Conservation (phyloP, 2,797 vertebrate genomes). For the Galaxias olidus region DNA sequence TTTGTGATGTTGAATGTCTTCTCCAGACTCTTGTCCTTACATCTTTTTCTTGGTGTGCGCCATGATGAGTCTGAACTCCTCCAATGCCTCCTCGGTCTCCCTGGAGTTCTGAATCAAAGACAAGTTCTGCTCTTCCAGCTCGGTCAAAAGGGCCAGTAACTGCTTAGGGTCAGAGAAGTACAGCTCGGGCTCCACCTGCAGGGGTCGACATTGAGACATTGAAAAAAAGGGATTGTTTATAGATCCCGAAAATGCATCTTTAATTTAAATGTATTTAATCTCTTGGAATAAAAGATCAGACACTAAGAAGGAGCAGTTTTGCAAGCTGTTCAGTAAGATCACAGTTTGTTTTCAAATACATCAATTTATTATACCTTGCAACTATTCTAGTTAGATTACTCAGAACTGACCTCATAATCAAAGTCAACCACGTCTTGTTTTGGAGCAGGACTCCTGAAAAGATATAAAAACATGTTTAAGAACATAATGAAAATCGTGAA, state of each 20-base stretch:
- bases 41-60: slow-evolving; percentile 69
- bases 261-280: too few species aligned
- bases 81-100: slow-evolving; percentile 78
- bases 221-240: neutral
- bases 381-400: neutral
- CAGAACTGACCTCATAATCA: slow-evolving; percentile 66
- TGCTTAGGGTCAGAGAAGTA: slow-evolving; percentile 90
- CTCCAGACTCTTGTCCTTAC: slow-evolving; percentile 74
- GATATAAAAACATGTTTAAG: slow-evolving; percentile 6
- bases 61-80: slow-evolving; percentile 72
- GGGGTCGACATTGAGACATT: slow-evolving; percentile 4
- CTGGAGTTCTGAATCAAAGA: slow-evolving; percentile 84
- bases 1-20: neutral
- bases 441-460: slow-evolving; percentile 43
- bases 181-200: slow-evolving; percentile 78
- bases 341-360: too few species aligned
- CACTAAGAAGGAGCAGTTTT: too few species aligned
- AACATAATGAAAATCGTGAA: neutral
- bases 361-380: neutral
- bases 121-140: slow-evolving; percentile 87
- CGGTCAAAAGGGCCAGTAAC: slow-evolving; percentile 79
- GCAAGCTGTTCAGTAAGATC: too few species aligned
- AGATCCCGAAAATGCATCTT: too few species aligned
- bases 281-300: too few species aligned
- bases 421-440: slow-evolving; percentile 47